These are phyloP conservation scores for Plecturocebus donacophilus DNA, from an alignment of 2,113 vertebrate genomes.

Conservation along the genomic window DNA sequence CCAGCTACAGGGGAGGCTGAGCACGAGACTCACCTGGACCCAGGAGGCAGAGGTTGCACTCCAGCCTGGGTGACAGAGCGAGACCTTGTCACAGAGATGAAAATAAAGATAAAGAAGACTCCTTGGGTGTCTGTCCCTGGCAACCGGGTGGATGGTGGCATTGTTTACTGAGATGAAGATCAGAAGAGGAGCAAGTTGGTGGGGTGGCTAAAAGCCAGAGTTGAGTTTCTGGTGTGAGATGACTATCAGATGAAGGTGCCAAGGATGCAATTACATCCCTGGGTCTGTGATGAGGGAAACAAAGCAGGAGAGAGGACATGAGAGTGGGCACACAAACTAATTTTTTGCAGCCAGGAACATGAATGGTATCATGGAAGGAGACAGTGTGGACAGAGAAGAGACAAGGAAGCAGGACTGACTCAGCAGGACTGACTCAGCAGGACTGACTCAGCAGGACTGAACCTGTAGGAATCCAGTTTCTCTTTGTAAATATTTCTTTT, in stretches of 20 bases:
- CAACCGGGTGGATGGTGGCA: background rate
- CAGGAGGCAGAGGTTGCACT: no score
- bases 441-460: background rate
- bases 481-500: background rate
- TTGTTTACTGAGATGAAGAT: background rate
- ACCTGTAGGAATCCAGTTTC: background rate
- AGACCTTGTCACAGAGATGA: no score
- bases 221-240: background rate
- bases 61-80: no score
- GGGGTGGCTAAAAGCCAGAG: background rate
- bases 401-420: background rate
- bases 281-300: background rate
- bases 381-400: background rate
- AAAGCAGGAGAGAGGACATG: background rate
- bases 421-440: background rate
- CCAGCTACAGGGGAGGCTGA: no score
- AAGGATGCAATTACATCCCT: background rate
- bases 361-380: background rate
- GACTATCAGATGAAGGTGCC: background rate
- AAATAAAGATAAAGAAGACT: no score
- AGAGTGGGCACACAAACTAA: no score
- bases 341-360: background rate
- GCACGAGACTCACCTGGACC: no score
- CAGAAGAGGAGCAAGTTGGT: no score
- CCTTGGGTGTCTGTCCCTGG: background rate